Evolutionary conservation across 2,113 vertebrate species (phyloP), one percentile per base, ranked within the genome.

Genomic region (Psammodynastes pulverulentus): DNA sequence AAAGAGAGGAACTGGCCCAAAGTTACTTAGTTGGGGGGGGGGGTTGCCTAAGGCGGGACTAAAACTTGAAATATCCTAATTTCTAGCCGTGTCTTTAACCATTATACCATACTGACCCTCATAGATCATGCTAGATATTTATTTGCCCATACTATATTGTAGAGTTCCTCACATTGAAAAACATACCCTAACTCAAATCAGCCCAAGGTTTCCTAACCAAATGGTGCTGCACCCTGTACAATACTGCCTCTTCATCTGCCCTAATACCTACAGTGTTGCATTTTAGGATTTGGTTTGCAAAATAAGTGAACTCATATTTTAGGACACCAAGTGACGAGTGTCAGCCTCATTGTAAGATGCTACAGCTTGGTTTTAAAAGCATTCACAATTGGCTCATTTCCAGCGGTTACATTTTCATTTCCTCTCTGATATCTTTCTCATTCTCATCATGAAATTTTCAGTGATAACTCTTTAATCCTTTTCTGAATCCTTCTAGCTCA

Each of bases 401-500:
- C 58, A 53, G 43, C 58, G 29, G 34, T 24, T 72, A 46, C n/a
- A 39, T 17, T 72, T 72, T 43, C 58, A 53, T 52, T 92, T 52
- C 62, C 62, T 52, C 49, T 52, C n/a, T 67, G 13, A n/a, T 87
- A 43, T 15, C n/a, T 29, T 67, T 34, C 26, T 84, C 56, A 53
- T 52, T 5, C 9, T 52, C 2, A 26, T 72, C 58, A 43, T 8
- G 5, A 72, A 52, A 79, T 52, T n/a, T 39, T 79, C 46, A 46
- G 3, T 90, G 34, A 29, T 87, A 79, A 88, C 87, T 43, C 24
- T 92, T 92, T 91, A 87, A 91, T 90, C 79, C 46, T 45, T 86
- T 72, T 86, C 56, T 45, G 48, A 72, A 87, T 72, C 46, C 9
- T 90, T 52, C 49, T 52, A 17, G 24, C 48, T 92, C 19, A 15